A percentile compares a stretch with the other conserved stretches of the same genome.
phyloP scores from a whole-genome alignment of 2,888 invertebrate species.

The Drymonia ruficornis region DNA sequence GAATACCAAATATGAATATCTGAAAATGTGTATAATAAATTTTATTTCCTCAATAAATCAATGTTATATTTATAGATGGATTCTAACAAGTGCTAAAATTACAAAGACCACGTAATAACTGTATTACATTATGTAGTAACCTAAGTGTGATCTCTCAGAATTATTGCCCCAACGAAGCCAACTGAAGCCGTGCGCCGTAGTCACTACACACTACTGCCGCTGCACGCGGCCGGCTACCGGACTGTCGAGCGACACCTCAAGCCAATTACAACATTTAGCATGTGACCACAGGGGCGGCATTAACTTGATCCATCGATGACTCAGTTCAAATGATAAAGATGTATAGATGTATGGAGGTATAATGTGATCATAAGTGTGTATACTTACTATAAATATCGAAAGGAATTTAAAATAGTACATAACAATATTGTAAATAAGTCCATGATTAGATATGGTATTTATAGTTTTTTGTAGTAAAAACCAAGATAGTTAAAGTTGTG shows the following conservation, averaged over 20 bases:
- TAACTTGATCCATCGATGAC: slow-evolving; percentile 5
- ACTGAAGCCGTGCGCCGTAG: slow-evolving; percentile 80
- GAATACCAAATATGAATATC: slow-evolving; percentile 38
- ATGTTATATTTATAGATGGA: slow-evolving; percentile 43
- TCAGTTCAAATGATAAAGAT: too few relatives aligned
- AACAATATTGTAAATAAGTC: too few relatives aligned
- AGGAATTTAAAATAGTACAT: too few relatives aligned
- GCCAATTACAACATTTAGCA: slow-evolving; percentile 45
- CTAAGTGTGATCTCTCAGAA: slow-evolving; percentile 61
- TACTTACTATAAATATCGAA: too few relatives aligned
- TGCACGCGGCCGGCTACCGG: slow-evolving; percentile 43
- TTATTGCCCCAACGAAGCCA: slow-evolving; percentile 72
- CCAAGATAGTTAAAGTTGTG: too few relatives aligned
- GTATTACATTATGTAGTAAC: slow-evolving; percentile 19
- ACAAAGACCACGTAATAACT: slow-evolving; percentile 49
- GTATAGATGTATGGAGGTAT: too few relatives aligned
- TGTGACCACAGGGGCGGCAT: slow-evolving; percentile 21
- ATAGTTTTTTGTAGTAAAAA: too few relatives aligned
- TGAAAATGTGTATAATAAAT: slow-evolving; percentile 44
- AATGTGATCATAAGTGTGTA: too few relatives aligned
- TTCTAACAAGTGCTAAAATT: slow-evolving; percentile 59
- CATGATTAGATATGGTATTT: too few relatives aligned
- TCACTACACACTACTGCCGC: slow-evolving; percentile 78
- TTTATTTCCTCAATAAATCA: slow-evolving; percentile 46
- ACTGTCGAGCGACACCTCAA: slow-evolving; percentile 83